Base-by-base conservation (phyloP, 2,113 vertebrate genomes). In the Centropus bengalensis region DNA sequence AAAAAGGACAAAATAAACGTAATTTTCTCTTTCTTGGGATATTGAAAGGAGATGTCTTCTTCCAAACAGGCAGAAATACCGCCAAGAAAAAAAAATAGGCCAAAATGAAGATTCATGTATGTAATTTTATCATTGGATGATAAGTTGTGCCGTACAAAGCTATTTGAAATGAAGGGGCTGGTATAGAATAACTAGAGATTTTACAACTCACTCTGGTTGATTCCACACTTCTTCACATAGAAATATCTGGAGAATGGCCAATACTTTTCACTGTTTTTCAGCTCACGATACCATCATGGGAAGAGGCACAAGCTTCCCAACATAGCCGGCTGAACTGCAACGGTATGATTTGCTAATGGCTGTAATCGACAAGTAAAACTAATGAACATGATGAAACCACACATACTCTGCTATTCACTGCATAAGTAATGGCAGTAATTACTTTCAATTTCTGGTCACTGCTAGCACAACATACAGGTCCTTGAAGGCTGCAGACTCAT, bases 401-500 rank as follows among this genome's bases (percentile, higher is more conserved):
- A 40, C 56, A 77, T 11, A 77, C 90, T 86, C 79, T 47, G 51
- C 86, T 91, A 74, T 87, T 96, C 91, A 36, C 89, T 85, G 60
- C 55, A n/a, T 77, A 84, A 92, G 88, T 73, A 92, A 92, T 74
- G 44, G 28, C 55, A 74, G 84, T 60, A 94, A 96, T 93, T 70
- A 70, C 77, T 93, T 96, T n/a, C 67, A 51, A 28, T 94, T 93
- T 93, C 88, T 94, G 88, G 94, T 91, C 94, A 89, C 71, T 94
- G 75, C 84, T 88, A 94, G 70, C 81, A 89, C 59, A 94, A 91
- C 89, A 85, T 11, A 60, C 69, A 91, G 79, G 68, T 91, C 82
- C 94, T 95, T 86, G 87, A 97, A 96, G 94, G 94, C 8, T 81
- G 76, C 49, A 93, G 91, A 33, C 76, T 95, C 89, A 95, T 96